Evolutionary conservation across 2,888 invertebrate species (phyloP), one percentile per base, ranked within the genome.

Genomic region (Aethes cnicana): DNA sequence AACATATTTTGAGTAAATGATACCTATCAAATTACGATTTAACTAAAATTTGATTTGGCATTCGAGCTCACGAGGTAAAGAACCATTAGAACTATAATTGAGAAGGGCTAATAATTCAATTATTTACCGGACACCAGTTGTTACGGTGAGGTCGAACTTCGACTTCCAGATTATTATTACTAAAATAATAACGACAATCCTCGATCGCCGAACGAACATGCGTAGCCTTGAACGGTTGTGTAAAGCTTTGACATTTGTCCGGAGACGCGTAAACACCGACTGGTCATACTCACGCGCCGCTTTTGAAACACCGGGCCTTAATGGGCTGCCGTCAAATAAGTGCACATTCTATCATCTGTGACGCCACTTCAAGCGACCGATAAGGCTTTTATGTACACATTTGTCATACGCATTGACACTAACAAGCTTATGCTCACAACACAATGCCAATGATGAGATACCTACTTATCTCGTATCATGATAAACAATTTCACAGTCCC

Each of bases 201-300:
- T 28, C 11, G 28, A 9, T 28, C 9, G 6, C 6, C 28, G 11
- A 11, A 28, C 58, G 25, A 48, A 62, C 55, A 49, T 69, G 70
- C 69, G 68, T 74, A 77, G 67, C 86, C 84, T 87, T 87, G 86
- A 86, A 82, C 84, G 70, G 63, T 84, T 81, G 76, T 78, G 77
- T 71, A 81, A 81, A 63, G 54, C 55, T 70, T 44, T 54, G 76
- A 66, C 76, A 77, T 83, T 82, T 80, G 71, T 69, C 69, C 63
- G 60, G 52, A 47, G 46, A 52, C 62, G n/a, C n/a, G 65, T 57
- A 66, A 55, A 66, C 69, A 68, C 71, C 69, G 68, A 69, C 68
- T 69, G 66, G 65, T 62, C 62, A 56, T 56, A 66, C 66, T n/a
- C n/a, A n/a, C n/a, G n/a, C n/a, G n/a, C n/a, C n/a, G n/a, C 70